A percentile compares a stretch with the other conserved stretches of the same genome.
phyloP scores from a whole-genome alignment of 2,888 invertebrate genomes.

The Plusia festucae region DNA sequence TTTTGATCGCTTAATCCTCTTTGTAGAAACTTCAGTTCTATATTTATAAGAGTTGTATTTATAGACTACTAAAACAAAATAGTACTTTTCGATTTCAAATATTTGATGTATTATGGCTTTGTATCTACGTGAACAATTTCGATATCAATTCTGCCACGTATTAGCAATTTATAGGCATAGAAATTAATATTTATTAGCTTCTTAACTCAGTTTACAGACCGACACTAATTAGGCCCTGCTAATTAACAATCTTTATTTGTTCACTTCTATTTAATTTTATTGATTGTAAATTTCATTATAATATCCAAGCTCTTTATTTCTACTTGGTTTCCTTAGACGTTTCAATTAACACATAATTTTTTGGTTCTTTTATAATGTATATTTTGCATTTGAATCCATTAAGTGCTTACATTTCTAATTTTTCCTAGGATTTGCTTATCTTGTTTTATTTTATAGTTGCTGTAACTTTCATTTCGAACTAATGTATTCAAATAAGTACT shows the following conservation, averaged over 20 bases:
- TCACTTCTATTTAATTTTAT: constrained; percentile 58
- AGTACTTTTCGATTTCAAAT: no score
- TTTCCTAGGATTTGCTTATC: background rate
- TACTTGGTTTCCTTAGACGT: constrained; percentile 37
- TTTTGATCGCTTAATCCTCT: background rate
- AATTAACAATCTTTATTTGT: constrained; percentile 66
- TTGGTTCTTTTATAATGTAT: constrained; percentile 18
- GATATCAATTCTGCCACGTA: background rate
- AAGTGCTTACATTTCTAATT: constrained; percentile 7
- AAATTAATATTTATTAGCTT: constrained; percentile 29
- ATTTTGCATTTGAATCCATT: constrained; percentile 42
- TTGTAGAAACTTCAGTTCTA: background rate
- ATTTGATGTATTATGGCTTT: no score
- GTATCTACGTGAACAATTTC: no score
- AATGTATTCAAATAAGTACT: no score
- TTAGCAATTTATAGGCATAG: background rate
- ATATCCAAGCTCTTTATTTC: constrained; percentile 39
- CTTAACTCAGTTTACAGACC: constrained; percentile 38
- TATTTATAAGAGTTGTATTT: background rate
- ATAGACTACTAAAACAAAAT: background rate
- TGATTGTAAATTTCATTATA: constrained; percentile 57
- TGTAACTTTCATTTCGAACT: no score
- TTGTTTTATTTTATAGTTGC: no score
- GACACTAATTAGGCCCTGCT: constrained; percentile 56
- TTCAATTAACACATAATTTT: constrained; percentile 51